Percentiles rank a stretch among this genome's conserved stretches.
phyloP scores from a whole-genome alignment of 2,888 invertebrate species.

The Thymelicus acteon region DNA sequence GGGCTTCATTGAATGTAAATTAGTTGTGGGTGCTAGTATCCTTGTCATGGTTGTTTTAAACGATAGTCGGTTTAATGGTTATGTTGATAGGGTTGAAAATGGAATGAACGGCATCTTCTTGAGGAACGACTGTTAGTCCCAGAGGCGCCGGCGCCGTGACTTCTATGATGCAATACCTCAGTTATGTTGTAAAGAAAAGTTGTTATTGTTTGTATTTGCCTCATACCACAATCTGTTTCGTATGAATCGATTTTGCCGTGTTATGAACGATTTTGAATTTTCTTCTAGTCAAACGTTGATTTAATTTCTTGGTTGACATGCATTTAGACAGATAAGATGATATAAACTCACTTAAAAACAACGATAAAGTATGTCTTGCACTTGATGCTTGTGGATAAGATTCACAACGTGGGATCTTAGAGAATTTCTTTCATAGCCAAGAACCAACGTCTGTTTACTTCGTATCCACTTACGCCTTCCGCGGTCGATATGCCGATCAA shows the following conservation, averaged over 20 bases:
- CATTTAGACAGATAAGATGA: too few species aligned
- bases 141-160: slow-evolving; percentile 60
- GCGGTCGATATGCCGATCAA: slow-evolving; percentile 29
- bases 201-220: slow-evolving; percentile 28
- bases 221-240: neutral
- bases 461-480: slow-evolving; percentile 19
- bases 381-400: too few species aligned
- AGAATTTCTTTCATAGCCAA: neutral
- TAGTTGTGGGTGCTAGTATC: slow-evolving; percentile 60
- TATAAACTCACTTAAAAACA: too few species aligned
- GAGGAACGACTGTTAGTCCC: slow-evolving; percentile 30
- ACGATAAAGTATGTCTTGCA: too few species aligned
- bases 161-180: slow-evolving; percentile 39
- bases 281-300: too few species aligned
- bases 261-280: too few species aligned
- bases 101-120: neutral
- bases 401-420: too few species aligned
- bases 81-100: neutral
- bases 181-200: slow-evolving; percentile 35
- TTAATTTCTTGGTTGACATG: too few species aligned
- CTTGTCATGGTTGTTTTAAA: slow-evolving; percentile 15
- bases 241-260: too few species aligned
- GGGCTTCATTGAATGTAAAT: slow-evolving; percentile 74
- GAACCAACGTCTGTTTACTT: neutral
- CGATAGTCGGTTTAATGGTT: neutral